phyloP scores from a whole-genome alignment of 2,888 invertebrate species.

The Lobophora halterata region DNA sequence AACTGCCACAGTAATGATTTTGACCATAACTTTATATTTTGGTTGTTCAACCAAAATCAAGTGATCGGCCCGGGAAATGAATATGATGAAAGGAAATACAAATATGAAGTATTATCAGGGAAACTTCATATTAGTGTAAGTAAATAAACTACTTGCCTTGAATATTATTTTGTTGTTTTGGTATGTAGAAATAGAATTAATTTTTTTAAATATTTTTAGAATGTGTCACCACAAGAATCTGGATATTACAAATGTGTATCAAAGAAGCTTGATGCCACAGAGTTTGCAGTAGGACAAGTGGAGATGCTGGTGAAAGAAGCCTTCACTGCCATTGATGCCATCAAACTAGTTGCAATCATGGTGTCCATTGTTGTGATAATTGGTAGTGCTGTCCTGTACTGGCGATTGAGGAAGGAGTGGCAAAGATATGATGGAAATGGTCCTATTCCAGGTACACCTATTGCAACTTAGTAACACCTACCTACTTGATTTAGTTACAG shows the following conservation, averaged over 20 bases:
- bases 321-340: slow-evolving; percentile 64
- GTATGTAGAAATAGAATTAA: too few relatives aligned
- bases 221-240: slow-evolving; percentile 81
- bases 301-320: slow-evolving; percentile 81
- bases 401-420: slow-evolving; percentile 65
- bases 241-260: slow-evolving; percentile 85
- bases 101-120: slow-evolving; percentile 85
- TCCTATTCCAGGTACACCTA: slow-evolving; percentile 66
- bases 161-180: too few relatives aligned
- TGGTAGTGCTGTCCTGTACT: slow-evolving; percentile 66
- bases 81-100: slow-evolving; percentile 82
- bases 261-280: slow-evolving; percentile 74
- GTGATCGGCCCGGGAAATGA: slow-evolving; percentile 83
- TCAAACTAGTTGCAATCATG: slow-evolving; percentile 70
- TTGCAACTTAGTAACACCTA: too few relatives aligned
- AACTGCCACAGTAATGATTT: slow-evolving; percentile 84
- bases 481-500: too few relatives aligned
- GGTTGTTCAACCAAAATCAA: slow-evolving; percentile 80
- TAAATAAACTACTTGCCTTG: too few relatives aligned
- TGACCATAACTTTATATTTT: slow-evolving; percentile 84
- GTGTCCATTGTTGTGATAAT: slow-evolving; percentile 69
- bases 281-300: slow-evolving; percentile 78
- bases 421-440: slow-evolving; percentile 64
- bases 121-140: slow-evolving; percentile 84
- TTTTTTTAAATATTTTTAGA: too few relatives aligned